Conservation (phyloP, 2,113 vertebrate species). For the Hemichromis elongatus region DNA sequence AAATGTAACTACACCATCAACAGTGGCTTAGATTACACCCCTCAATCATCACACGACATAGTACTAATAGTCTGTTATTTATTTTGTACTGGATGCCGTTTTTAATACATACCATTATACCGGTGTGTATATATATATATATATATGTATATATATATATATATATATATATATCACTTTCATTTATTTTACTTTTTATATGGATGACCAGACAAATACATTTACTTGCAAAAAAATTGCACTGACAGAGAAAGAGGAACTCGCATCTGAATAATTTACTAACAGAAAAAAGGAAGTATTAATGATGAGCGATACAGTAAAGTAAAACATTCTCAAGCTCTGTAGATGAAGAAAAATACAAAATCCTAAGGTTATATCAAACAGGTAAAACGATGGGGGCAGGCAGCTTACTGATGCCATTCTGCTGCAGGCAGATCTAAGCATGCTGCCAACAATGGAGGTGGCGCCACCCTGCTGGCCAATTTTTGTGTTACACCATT, state of each 20-base stretch:
- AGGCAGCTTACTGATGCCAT: not conserved
- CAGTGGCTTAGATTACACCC: not conserved
- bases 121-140: not conserved
- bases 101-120: not conserved
- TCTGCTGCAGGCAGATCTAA: not conserved
- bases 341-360: not conserved
- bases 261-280: not conserved
- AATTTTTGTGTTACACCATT: not conserved
- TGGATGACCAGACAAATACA: not conserved
- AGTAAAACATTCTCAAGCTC: not conserved
- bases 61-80: not conserved
- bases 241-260: not conserved
- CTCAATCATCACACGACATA: not conserved
- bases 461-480: not conserved
- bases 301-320: not conserved
- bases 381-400: not conserved
- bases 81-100: not conserved
- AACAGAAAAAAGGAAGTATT: not conserved
- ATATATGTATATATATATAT: not conserved
- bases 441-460: not conserved
- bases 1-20: not conserved
- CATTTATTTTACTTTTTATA: accelerated
- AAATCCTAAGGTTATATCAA: not conserved
- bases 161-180: not conserved
- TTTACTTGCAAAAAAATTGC: not conserved